Base-by-base conservation (phyloP, 2,888 invertebrate genomes). In the Lutraria lutraria region DNA sequence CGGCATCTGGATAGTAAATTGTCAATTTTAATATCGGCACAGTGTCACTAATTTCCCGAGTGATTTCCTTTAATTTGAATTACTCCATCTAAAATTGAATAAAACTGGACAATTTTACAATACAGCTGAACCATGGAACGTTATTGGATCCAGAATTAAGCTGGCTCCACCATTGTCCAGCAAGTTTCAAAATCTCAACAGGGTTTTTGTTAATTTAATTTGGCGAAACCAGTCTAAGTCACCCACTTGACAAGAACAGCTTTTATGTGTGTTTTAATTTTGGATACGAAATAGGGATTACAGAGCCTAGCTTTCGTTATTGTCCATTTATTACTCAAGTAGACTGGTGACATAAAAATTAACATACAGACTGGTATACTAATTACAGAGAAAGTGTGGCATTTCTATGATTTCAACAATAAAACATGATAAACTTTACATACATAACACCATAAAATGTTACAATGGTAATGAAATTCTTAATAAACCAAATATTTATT, bases 361-460 rank as follows among this genome's bases (percentile, higher is more conserved):
- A 76, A 72, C 54, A 68, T 54, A 34, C 25, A 72, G 54, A 53
- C 31, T 81, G 68, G 54, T 76, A 76, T 19, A 43, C 63, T 68
- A 43, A 63, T 81, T 43, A 54, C 53, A 54, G 72, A 82, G 82
- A 53, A 53, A 31, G n/a, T 56, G 56, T 15, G 34, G 54, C 82
- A 82, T 25, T 82, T 87, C 29, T 87, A 72, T 43, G 87, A 82
- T n/a, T 82, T 87, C 87, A 6, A 54, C 43, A 87, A 87, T 87
- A 76, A 82, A 87, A 63, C 19, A 53, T 31, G n/a, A 72, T 72
- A 16, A 82, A 13, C 29, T 21, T 72, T n/a, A 72, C 52, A 16
- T 54, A 52, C 21, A 31, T 31, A 25, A 87, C 56, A 68, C 81
- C 52, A 76, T 87, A 21, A 82, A 2, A 34, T 8, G 43, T 43